Percentiles rank a stretch among this genome's conserved stretches.
Conservation (phyloP, 2,888 invertebrate genomes). For the Allygus modestus region DNA sequence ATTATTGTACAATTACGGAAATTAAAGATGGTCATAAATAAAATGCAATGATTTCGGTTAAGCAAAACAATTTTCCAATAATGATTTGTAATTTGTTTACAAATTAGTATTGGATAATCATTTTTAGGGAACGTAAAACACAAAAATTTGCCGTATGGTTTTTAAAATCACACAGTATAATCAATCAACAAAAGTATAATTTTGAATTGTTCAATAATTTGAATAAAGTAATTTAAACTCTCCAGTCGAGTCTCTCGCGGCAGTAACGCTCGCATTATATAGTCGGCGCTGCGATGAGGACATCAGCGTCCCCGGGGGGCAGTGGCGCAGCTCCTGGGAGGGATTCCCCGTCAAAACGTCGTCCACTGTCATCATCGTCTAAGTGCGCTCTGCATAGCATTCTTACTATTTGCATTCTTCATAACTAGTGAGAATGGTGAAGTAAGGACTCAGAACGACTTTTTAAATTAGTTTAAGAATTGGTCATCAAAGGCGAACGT, state of each 20-base stretch:
- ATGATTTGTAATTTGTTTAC: too few species aligned
- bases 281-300: not conserved
- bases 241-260: not conserved
- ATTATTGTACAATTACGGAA: too few species aligned
- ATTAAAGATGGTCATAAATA: too few species aligned
- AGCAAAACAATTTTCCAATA: too few species aligned
- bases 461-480: too few species aligned
- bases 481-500: too few species aligned
- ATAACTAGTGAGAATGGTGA: not conserved
- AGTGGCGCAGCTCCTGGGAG: not conserved
- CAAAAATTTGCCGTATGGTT: too few species aligned
- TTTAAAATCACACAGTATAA: too few species aligned
- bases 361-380: constrained; percentile 1
- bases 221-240: not conserved
- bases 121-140: too few species aligned
- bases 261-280: not conserved
- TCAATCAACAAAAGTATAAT: too few species aligned
- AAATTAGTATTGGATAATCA: too few species aligned
- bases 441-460: not conserved
- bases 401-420: not conserved
- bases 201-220: not conserved
- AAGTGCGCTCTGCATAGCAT: not conserved
- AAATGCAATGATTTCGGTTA: too few species aligned
- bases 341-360: not conserved
- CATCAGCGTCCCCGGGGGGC: not conserved